A percentile compares a stretch with the other conserved stretches of the same genome.
These are phyloP conservation scores for Chelonia mydas DNA, from an alignment of 2,797 vertebrate genomes.

Conservation along the genomic window DNA sequence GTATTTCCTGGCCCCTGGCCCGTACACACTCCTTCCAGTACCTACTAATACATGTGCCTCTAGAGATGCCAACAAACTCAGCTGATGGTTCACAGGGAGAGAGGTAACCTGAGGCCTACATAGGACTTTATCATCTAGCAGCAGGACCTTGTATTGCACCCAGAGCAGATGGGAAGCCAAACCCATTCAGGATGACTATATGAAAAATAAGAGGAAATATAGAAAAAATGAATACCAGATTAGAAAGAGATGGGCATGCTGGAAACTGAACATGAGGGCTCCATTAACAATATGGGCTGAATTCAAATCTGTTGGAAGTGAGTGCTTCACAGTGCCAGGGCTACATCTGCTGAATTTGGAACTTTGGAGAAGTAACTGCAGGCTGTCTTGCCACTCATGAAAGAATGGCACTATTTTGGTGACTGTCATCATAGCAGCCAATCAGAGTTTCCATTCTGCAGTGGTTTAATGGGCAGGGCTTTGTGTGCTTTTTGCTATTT, in stretches of 20 bases:
- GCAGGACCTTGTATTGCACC: background rate
- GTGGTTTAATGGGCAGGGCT: background rate
- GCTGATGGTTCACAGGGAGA: background rate
- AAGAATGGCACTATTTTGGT: background rate
- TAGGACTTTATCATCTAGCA: background rate
- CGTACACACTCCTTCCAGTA: background rate
- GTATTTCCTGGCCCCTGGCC: background rate
- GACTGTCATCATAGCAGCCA: background rate
- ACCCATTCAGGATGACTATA: background rate
- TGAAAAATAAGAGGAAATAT: background rate
- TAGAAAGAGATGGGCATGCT: background rate
- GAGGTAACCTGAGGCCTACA: background rate
- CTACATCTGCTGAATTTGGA: background rate
- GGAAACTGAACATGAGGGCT: fast-evolving
- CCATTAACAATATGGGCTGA: background rate
- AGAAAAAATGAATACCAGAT: background rate
- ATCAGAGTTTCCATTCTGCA: constrained; percentile 10
- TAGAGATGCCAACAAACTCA: background rate
- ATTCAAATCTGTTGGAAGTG: background rate
- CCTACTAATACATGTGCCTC: background rate
- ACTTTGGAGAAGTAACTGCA: background rate
- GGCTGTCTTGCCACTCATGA: background rate
- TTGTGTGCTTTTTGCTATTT: constrained; percentile 43
- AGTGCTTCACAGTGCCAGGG: background rate
- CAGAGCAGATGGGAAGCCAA: constrained; percentile 14